phyloP scores from a whole-genome alignment of 2,888 invertebrate species.

The Schizaphis graminum region DNA sequence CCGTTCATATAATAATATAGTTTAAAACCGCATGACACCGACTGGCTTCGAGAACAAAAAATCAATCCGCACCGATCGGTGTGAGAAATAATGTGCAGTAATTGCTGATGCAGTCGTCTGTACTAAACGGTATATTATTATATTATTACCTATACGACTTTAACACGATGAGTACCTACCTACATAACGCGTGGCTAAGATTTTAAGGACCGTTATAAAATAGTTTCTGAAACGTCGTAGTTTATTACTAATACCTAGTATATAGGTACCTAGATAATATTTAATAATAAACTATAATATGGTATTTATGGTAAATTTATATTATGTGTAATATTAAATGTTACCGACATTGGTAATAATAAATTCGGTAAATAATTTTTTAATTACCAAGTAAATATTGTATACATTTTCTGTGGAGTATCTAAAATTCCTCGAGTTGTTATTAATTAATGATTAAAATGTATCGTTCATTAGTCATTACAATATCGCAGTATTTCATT shows the following conservation, averaged over 20 bases:
- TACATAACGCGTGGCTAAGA: not conserved
- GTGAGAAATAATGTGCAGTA: slow-evolving; percentile 42
- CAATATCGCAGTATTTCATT: not conserved
- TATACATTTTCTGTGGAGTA: not conserved
- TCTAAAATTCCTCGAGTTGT: not conserved
- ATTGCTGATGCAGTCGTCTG: slow-evolving; percentile 27
- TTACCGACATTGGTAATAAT: not conserved
- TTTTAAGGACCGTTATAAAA: not conserved
- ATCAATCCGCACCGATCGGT: slow-evolving; percentile 26
- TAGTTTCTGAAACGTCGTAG: not conserved
- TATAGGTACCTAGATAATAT: not conserved
- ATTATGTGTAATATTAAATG: not conserved
- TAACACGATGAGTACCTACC: not conserved
- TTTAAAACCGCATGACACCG: slow-evolving; percentile 45
- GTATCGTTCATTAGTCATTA: not conserved
- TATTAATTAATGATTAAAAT: not conserved
- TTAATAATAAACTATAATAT: not conserved
- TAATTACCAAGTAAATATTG: not conserved
- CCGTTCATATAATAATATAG: slow-evolving; percentile 13
- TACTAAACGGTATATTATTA: not conserved
- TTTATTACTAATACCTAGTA: not conserved
- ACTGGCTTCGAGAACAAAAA: slow-evolving; percentile 25
- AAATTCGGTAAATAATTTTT: not conserved
- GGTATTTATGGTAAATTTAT: not conserved
- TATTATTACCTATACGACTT: not conserved